Conservation (phyloP, 2,888 invertebrate genomes). For the Andrena minutula region DNA sequence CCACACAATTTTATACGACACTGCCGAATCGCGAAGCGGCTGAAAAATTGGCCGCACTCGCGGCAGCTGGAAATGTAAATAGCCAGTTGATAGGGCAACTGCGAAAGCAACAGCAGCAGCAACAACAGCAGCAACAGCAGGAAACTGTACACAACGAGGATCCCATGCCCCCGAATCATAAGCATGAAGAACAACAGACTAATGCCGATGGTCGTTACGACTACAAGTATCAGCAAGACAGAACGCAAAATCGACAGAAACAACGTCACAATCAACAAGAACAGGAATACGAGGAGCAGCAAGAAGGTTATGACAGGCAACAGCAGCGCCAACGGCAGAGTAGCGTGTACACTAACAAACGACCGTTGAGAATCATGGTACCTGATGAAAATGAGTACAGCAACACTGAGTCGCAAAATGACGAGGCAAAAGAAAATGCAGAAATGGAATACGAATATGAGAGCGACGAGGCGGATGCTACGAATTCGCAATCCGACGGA, state of each 20-base stretch:
- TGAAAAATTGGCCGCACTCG: constrained; percentile 87
- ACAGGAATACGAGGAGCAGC: constrained; percentile 78
- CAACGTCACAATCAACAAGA: constrained; percentile 75
- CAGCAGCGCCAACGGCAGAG: constrained; percentile 60
- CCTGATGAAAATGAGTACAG: constrained; percentile 84
- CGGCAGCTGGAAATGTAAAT: constrained; percentile 86
- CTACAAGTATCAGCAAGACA: constrained; percentile 76
- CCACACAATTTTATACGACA: constrained; percentile 86
- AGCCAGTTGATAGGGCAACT: constrained; percentile 80
- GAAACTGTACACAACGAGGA: constrained; percentile 73
- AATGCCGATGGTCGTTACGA: constrained; percentile 77
- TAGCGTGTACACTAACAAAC: constrained; percentile 70
- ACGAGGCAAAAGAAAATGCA: constrained; percentile 57
- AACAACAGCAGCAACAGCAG: constrained; percentile 13
- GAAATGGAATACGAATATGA: constrained; percentile 76
- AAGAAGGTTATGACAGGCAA: constrained; percentile 67
- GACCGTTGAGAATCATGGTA: constrained; percentile 85
- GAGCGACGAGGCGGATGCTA: constrained; percentile 66
- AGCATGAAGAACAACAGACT: constrained; percentile 75
- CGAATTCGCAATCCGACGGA: constrained; percentile 54
- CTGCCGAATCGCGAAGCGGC: constrained; percentile 88
- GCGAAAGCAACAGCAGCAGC: constrained; percentile 72
- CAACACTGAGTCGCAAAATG: constrained; percentile 76
- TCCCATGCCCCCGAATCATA: constrained; percentile 77
- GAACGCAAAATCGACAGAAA: constrained; percentile 43